Evolutionary conservation across 2,888 invertebrate genomes (phyloP), one percentile per base, ranked within the genome.

Genomic region (Oscheius sp.): DNA sequence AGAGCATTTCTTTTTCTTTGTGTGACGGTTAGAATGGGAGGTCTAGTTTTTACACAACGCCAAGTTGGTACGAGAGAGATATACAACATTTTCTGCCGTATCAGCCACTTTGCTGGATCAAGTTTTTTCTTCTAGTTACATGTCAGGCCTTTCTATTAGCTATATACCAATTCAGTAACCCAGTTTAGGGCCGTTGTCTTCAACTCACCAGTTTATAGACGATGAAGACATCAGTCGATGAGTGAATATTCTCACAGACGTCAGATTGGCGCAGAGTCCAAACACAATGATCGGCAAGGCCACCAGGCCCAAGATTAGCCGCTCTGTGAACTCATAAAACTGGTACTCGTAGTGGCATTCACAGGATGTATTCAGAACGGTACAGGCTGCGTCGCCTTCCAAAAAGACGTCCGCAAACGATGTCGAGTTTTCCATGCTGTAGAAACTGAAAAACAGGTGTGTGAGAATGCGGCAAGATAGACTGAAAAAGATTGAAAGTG

Each of bases 181-280:
- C 0, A 21, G 21, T 21, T 21, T 21, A 21, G 0, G 21, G 21
- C 21, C 13, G 29, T 5, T 21, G 7, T n/a, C 63, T 5, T 35
- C n/a, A 42, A 86, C 75, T 71, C 84, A 86, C 87, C 87, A 87
- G 70, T 87, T 87, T 75, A 86, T 85, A 29, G 83, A 83, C 0
- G 84, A 84, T 32, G 77, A 74, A 4, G 80, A 77, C 86, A 86
- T 86, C 13, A 86, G 59, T 21, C 68, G 81, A 77, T 87, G 86
- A 2, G 85, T 85, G 79, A 87, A 87, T 63, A 87, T 84, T 9
- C 85, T 77, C 35, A 86, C 81, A 0, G 84, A 84, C 2, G 85
- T 81, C 13, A 87, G 70, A 68, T 86, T 86, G 13, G 86, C 85
- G 35, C 81, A 76, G 29, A 86, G 77, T 1, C 86, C 86, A 72